Evolutionary conservation across 1,140 invertebrate genomes (phyloP), one percentile per base, ranked within the genome.

Genomic region (Drosophila guanche): DNA sequence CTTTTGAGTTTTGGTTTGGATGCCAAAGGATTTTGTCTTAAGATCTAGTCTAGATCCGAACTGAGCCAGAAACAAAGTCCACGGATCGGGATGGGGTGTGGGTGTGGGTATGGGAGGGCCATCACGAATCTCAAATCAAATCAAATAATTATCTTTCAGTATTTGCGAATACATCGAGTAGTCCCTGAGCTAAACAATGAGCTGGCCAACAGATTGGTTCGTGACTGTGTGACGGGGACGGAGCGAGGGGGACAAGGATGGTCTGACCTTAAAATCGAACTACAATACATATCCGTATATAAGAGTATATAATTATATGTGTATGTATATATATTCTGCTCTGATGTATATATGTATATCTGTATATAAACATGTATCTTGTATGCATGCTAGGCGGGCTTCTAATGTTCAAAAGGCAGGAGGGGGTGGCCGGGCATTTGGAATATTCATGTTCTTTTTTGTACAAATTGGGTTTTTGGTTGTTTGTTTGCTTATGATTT

Each of bases 321-420:
- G 47, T 37, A 55, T 70, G 16, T 56, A 16, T 46, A 61, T 53
- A 61, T 40, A 33, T 47, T 40, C 33, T 37, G 33, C 4, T 37
- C 33, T 37, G 33, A 37, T 37, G 33, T 12, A 50, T 59, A 23
- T 48, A 27, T 63, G 45, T 77, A 50, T 63, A 65, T 76, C 41
- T 47, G 45, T 16, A 51, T 61, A 69, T 61, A 69, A 69, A 68
- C 43, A 55, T 55, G 65, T 47, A 68, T 46, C 45, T 68, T 62
- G 37, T 41, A 67, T 68, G 65, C 50, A 55, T 62, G 59, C 61
- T 75, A 76, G 77, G 78, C 78, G 78, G 76, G 75, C 51, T 57
- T 69, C 47, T 68, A 61, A 52, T 69, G 27, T 42, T 68, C 54
- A 47, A 68, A 79, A 62, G 63, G 62, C 68, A n/a, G 45, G 60